Conservation (phyloP, 2,113 vertebrate species). For the Cavia aperea region DNA sequence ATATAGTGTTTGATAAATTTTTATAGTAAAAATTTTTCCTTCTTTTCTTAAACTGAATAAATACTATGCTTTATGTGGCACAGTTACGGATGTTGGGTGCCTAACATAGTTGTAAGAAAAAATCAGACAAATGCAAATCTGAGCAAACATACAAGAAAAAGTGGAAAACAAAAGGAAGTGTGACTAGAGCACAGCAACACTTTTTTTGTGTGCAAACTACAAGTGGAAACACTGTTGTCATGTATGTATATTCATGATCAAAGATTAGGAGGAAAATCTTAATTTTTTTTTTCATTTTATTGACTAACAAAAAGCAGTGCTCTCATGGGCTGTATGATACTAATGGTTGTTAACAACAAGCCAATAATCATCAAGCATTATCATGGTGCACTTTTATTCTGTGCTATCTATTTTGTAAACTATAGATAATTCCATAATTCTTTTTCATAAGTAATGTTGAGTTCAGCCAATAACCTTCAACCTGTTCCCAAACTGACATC, state of each 20-base stretch:
- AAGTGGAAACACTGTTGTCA: too few relatives aligned
- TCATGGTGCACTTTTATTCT: neutral
- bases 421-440: neutral
- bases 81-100: neutral
- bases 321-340: neutral
- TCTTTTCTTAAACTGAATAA: neutral
- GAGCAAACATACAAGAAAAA: neutral
- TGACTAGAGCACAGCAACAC: neutral
- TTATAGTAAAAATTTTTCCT: neutral
- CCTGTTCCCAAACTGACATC: neutral
- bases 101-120: neutral
- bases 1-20: neutral
- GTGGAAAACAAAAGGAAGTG: neutral
- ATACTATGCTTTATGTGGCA: neutral
- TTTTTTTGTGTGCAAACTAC: neutral
- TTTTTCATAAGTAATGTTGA: neutral
- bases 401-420: neutral
- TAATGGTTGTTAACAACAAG: neutral
- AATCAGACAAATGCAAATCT: neutral
- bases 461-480: neutral
- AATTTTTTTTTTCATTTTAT: neutral
- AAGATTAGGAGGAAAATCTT: neutral
- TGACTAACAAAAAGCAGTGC: neutral
- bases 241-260: rapidly evolving
- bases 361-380: neutral